Conservation (phyloP, 2,888 invertebrate species). For the Drosophila birchii region DNA sequence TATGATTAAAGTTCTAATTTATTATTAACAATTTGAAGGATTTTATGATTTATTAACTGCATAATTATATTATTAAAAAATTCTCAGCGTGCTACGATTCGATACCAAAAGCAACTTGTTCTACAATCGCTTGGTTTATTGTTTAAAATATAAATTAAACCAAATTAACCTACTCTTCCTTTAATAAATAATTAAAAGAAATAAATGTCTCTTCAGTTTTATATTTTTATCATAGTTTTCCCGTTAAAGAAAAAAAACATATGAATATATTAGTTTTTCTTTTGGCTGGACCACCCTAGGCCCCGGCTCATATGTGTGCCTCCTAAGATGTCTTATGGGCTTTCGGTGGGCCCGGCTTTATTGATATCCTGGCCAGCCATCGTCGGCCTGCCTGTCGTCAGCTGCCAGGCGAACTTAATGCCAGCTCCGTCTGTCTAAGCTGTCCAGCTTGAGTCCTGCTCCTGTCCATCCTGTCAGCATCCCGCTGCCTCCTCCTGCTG, state of each 20-base stretch:
- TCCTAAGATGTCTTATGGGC: slow-evolving; percentile 50
- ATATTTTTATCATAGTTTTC: neutral
- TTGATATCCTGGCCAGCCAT: slow-evolving; percentile 67
- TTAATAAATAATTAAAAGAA: neutral
- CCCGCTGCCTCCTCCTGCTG: slow-evolving; percentile 2
- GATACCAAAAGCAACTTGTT: too few species aligned
- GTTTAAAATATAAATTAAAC: neutral
- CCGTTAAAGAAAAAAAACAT: neutral
- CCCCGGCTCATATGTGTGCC: slow-evolving; percentile 5
- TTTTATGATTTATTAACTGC: too few species aligned
- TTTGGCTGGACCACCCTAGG: slow-evolving; percentile 4
- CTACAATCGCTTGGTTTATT: neutral
- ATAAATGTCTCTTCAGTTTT: neutral
- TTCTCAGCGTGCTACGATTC: too few species aligned
- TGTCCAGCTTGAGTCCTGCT: slow-evolving; percentile 29
- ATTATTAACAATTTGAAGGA: neutral
- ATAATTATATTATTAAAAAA: too few species aligned
- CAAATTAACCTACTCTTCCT: too few species aligned
- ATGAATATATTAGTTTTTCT: neutral
- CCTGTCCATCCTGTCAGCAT: slow-evolving; percentile 24
- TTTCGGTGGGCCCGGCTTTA: slow-evolving; percentile 65
- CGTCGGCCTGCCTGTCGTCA: slow-evolving; percentile 62
- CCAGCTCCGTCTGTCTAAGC: slow-evolving; percentile 51
- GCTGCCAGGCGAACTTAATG: slow-evolving; percentile 72
- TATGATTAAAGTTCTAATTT: too few species aligned